Evolutionary conservation across 2,797 vertebrate genomes (phyloP), one percentile per base, ranked within the genome.

Genomic region (Arctocebus calabarensis): DNA sequence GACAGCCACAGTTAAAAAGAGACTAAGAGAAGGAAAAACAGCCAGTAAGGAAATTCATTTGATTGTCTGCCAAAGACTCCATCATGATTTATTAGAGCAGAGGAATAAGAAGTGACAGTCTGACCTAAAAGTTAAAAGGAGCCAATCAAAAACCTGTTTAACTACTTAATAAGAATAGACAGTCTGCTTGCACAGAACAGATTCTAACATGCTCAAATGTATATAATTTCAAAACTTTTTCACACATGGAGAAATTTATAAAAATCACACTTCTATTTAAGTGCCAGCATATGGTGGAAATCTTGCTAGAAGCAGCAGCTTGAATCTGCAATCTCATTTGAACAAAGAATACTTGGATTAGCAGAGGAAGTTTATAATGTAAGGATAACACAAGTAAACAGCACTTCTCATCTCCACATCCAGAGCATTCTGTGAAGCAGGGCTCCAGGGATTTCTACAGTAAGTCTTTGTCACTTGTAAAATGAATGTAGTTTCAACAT

Each of bases 51-150:
- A 94, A 78, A 81, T 23, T 32, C 32, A 61, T n/a, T 29, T 68
- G 55, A 55, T 1, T 57, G 40, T 55, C 52, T 32, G 73, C 73
- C 77, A 88, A 81, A 34, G 59, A 79, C 64, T 59, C 70, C 94
- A 90, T 81, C 61, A 2, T 20, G 52, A 66, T 57, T 55, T 64
- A 48, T 1, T 71, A 52, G 32, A 89, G 84, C 92, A 93, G 61
- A 90, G 48, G n/a, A 96, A 37, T 29, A 40, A 77, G 52, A 93
- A 94, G 45, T 57, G 90, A 95, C 81, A 89, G 90, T 14, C 45
- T 59, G 10, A 48, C n/a, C 70, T 48, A 23, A 25, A 70, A 37
- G 86, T 6, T 88, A 71, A 90, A 91, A 89, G 64, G 62, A 48
- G 23, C 23, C 43, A 40, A 40, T 93, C 66, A 92, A 83, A 89